Conservation (phyloP, 2,113 vertebrate genomes). For the Silurus asotus region DNA sequence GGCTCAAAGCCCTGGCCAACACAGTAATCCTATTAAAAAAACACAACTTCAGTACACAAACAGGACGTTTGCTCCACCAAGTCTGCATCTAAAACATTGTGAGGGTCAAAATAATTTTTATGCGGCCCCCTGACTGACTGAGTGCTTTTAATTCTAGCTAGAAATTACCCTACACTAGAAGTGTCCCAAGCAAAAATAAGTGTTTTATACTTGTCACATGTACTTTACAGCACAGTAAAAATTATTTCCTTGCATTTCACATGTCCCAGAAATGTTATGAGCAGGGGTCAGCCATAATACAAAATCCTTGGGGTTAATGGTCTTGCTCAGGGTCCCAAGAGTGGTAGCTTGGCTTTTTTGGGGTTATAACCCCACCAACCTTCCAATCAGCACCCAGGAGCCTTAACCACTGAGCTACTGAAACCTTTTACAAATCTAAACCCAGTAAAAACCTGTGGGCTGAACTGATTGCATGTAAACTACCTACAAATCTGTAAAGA, state of each 20-base stretch:
- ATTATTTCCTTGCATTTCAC: too few relatives aligned
- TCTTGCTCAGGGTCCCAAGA: too few relatives aligned
- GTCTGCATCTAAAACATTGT: not conserved
- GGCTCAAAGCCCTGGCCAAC: not conserved
- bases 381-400: too few relatives aligned
- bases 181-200: not conserved
- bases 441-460: not conserved
- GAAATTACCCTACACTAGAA: not conserved
- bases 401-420: too few relatives aligned
- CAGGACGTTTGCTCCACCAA: not conserved
- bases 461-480: not conserved
- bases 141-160: not conserved
- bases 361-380: too few relatives aligned
- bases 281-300: too few relatives aligned
- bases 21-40: not conserved
- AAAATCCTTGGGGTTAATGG: too few relatives aligned
- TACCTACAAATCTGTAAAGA: not conserved
- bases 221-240: too few relatives aligned
- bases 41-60: not conserved
- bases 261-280: too few relatives aligned
- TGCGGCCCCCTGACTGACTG: not conserved
- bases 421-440: not conserved
- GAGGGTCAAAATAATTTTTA: not conserved
- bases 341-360: too few relatives aligned
- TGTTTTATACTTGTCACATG: too few relatives aligned